Evolutionary conservation across 1,140 invertebrate genomes (phyloP).

Genomic region (Euwallacea similis): DNA sequence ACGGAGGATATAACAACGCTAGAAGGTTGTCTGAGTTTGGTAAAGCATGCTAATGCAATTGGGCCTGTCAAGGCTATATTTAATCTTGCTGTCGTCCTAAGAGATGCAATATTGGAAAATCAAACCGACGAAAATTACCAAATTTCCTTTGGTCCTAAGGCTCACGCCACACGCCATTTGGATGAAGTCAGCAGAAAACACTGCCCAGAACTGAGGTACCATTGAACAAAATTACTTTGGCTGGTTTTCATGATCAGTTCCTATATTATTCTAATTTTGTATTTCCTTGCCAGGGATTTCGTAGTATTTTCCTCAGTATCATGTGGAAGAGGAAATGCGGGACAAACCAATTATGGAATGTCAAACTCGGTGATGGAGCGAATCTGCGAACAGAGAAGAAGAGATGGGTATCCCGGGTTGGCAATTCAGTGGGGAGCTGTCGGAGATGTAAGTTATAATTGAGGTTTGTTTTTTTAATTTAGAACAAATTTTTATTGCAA

Average conservation of each 20-base stretch:
- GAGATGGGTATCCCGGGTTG: slow-evolving; percentile 63
- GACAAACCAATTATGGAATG: slow-evolving; percentile 86
- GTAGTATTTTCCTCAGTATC: slow-evolving; percentile 86
- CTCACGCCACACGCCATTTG: slow-evolving; percentile 53
- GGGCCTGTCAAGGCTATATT: slow-evolving; percentile 75
- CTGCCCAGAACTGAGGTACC: slow-evolving; percentile 56
- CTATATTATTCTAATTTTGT: not conserved
- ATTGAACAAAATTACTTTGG: not conserved
- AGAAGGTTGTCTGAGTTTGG: slow-evolving; percentile 58
- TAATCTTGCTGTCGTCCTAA: slow-evolving; percentile 71
- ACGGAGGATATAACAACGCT: slow-evolving; percentile 56
- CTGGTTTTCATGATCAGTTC: too few species aligned
- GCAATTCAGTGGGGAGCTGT: slow-evolving; percentile 74
- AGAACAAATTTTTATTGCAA: slow-evolving; percentile 13
- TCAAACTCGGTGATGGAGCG: slow-evolving; percentile 75
- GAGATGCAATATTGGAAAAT: slow-evolving; percentile 59
- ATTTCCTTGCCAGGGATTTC: slow-evolving; percentile 53
- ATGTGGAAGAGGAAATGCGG: slow-evolving; percentile 85
- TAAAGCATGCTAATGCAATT: slow-evolving; percentile 61
- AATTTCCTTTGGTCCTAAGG: slow-evolving; percentile 58
- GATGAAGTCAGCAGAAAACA: slow-evolving; percentile 58
- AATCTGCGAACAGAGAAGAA: slow-evolving; percentile 64
- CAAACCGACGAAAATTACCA: slow-evolving; percentile 58
- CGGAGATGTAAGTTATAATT: slow-evolving; percentile 61
- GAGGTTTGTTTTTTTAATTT: too few species aligned